Base-by-base conservation (phyloP, 2,888 invertebrate species). In the Nezara viridula region DNA sequence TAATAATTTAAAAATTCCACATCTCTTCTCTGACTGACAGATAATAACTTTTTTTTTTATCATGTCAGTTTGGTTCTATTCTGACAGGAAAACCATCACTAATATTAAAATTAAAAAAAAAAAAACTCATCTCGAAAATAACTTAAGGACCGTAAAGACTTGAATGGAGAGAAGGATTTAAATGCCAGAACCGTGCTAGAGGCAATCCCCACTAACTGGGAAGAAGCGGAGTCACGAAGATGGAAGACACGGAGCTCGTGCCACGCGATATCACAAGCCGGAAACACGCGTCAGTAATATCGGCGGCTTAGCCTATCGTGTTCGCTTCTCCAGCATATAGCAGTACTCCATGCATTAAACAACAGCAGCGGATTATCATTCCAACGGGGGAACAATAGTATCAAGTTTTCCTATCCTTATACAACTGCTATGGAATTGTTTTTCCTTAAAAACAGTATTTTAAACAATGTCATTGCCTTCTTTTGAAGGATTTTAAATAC, bases 171-270 rank as follows among this genome's bases (percentile, higher is more conserved):
- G 77, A 40, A 40, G 19, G 77, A 77, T 77, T 77, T 77, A 77
- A 77, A 77, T 77, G 77, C 21, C 77, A 77, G 77, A 37, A 77
- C 77, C 77, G 77, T 77, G 77, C 40, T 24, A 24, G 24, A 40
- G 24, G 77, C 40, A 24, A 44, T 77, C 77, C 12, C 10, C 37
- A 77, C 77, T 40, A 77, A 44, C 37, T 40, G 77, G 40, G 40
- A 77, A 44, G 37, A 24, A 77, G 77, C 40, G 9, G 40, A 40
- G 77, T 77, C 77, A 77, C 77, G 77, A 77, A 6, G 7, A 16
- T 37, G 77, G 77, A 77, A 77, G 77, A 77, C 77, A 77, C 77
- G 77, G 77, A 40, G 37, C 77, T 37, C 77, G 77, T 77, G 77
- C 40, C 27, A 24, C 37, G 77, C 21, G 5, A 16, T 10, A 9